Percentiles rank a stretch among this genome's conserved stretches.
Evolutionary conservation across 2,888 invertebrate genomes (phyloP).

Genomic region (Mimas tiliae): DNA sequence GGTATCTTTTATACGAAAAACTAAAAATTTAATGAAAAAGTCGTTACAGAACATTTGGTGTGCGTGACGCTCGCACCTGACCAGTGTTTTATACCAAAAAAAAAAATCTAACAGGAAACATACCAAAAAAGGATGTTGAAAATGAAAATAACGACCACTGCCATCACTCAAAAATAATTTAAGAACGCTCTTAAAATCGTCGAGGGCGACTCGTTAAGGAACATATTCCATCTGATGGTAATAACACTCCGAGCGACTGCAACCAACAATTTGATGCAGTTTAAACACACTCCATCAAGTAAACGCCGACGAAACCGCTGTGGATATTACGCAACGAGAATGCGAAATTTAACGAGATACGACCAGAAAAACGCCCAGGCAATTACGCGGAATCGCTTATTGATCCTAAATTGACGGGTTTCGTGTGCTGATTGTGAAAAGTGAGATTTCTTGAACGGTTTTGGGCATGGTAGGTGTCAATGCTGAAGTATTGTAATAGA

Average conservation of each 20-base stretch:
- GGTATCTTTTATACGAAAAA: too few species aligned
- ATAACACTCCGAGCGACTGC: conserved; percentile 30
- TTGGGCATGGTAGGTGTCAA: not conserved
- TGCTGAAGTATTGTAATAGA: too few species aligned
- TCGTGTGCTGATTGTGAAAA: conserved; percentile 10
- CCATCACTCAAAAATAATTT: conserved; percentile 22
- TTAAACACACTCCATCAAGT: conserved; percentile 60
- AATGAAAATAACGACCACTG: conserved; percentile 17
- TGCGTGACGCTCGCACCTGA: too few species aligned
- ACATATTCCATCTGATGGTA: conserved; percentile 38
- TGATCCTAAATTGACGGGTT: conserved; percentile 21
- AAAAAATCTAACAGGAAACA: not conserved
- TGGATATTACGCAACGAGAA: conserved; percentile 18
- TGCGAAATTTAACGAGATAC: conserved; percentile 23
- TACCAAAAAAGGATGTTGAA: conserved; percentile 16
- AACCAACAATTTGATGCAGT: conserved; percentile 58
- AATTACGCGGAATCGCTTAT: conserved; percentile 18
- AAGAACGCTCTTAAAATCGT: not conserved
- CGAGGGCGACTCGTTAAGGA: conserved; percentile 16
- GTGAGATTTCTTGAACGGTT: conserved; percentile 6
- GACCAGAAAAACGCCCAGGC: conserved; percentile 18
- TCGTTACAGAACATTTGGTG: too few species aligned
- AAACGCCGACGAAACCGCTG: conserved; percentile 45
- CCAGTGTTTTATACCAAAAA: too few species aligned
- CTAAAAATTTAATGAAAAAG: too few species aligned